Evolutionary conservation across 2,797 vertebrate species (phyloP), one percentile per base, ranked within the genome.

Genomic region (Oreonectes daqikongensis): DNA sequence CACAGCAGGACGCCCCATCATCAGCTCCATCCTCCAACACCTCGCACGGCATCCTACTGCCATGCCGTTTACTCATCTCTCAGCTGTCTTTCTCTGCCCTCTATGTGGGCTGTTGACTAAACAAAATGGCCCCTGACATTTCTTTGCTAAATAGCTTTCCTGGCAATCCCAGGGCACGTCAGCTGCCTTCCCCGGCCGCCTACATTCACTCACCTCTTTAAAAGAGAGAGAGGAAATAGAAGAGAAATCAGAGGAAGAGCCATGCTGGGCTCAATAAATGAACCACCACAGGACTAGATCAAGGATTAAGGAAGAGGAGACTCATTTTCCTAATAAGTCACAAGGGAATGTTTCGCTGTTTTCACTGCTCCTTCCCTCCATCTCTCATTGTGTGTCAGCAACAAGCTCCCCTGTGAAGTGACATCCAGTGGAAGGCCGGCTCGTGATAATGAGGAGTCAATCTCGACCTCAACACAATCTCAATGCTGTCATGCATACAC

Each of bases 61-160:
- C 17, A 28, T 52, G 9, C 38, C 30, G 32, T 48, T 72, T 42
- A 22, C 46, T 78, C 57, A 30, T 61, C 32, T 61, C 42, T 30
- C 20, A 57, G 46, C 57, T 46, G 42, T 42, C 69, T 52, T 53
- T 30, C 24, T 28, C 59, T 72, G 15, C 69, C 61, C 24, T 77
- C 66, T 7, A 52, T 69, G 70, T 75, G 68, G 71, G 59, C 69
- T 81, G 73, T 84, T 81, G 77, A 78, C 79, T 75, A 84, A 83
- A 84, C 82, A 84, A 82, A 84, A 81, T 82, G 82, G 80, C 78
- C 80, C 26, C 80, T 80, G 80, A 84, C 78, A 84, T 84, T 84
- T 84, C 75, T 73, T 80, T 26, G 28, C 80, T 78, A 78, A 84
- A 82, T 69, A 82, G 80, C 71, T 84, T 76, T 72, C 71, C 80